These are phyloP conservation scores for Rapana venosa DNA, from an alignment of 2,888 invertebrate genomes.

Conservation along the genomic window DNA sequence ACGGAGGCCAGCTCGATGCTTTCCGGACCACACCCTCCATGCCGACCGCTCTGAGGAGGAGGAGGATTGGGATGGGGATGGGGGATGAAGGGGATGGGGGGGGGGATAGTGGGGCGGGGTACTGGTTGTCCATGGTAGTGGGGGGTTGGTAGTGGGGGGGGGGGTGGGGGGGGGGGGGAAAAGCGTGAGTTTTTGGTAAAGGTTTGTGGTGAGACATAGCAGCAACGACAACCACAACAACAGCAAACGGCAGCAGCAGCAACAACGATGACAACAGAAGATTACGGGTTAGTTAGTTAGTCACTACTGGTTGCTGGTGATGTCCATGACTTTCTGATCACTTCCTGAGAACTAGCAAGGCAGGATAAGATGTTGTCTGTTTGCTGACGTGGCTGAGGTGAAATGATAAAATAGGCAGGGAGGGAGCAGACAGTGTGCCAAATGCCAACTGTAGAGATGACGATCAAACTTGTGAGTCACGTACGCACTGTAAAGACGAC, in stretches of 20 bases:
- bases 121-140: slow-evolving; percentile 38
- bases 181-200: neutral
- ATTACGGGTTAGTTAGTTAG: neutral
- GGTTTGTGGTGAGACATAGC: neutral
- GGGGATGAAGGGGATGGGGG: neutral
- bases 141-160: neutral
- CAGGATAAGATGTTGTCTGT: too few species aligned
- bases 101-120: slow-evolving; percentile 25
- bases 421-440: too few species aligned
- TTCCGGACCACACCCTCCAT: slow-evolving; percentile 34
- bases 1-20: slow-evolving; percentile 45
- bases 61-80: neutral
- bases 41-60: neutral
- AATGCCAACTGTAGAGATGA: too few species aligned
- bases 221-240: neutral
- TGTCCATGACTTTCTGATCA: neutral
- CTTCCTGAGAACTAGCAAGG: neutral
- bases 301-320: neutral
- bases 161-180: neutral
- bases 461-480: too few species aligned
- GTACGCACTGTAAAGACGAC: too few species aligned
- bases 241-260: neutral
- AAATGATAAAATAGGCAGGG: too few species aligned
- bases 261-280: neutral
- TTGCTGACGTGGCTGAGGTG: too few species aligned